Evolutionary conservation across 1,140 invertebrate species (phyloP).

Genomic region (Pentalonia nigronervosa): DNA sequence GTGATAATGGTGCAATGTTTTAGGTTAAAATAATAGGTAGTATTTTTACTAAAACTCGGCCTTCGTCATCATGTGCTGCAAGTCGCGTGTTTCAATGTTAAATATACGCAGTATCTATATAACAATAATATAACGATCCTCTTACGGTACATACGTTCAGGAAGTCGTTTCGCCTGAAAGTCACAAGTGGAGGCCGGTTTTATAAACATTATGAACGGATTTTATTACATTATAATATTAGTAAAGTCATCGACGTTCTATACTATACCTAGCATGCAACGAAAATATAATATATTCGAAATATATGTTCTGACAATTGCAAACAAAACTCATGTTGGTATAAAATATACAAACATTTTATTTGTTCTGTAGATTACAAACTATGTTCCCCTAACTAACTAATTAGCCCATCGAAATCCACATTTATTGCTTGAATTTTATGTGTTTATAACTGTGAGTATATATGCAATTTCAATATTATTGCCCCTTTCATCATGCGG

Average conservation of each 20-base stretch:
- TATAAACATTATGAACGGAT: neutral
- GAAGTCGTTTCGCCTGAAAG: slow-evolving; percentile 48
- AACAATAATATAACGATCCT: slow-evolving; percentile 5
- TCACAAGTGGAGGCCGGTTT: slow-evolving; percentile 30
- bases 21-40: neutral
- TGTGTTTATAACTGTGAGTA: neutral
- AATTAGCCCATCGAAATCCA: neutral
- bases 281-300: neutral
- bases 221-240: neutral
- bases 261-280: neutral
- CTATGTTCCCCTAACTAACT: neutral
- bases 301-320: neutral
- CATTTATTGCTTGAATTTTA: neutral
- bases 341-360: neutral
- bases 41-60: neutral
- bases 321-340: neutral
- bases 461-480: neutral
- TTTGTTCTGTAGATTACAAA: neutral
- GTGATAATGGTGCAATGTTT: neutral
- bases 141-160: slow-evolving; percentile 22
- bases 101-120: neutral
- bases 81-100: slow-evolving; percentile 24
- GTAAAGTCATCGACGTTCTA: slow-evolving; percentile 3
- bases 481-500: neutral
- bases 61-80: neutral